Conservation (phyloP, 2,113 vertebrate genomes). For the Leptobrachium leishanense region DNA sequence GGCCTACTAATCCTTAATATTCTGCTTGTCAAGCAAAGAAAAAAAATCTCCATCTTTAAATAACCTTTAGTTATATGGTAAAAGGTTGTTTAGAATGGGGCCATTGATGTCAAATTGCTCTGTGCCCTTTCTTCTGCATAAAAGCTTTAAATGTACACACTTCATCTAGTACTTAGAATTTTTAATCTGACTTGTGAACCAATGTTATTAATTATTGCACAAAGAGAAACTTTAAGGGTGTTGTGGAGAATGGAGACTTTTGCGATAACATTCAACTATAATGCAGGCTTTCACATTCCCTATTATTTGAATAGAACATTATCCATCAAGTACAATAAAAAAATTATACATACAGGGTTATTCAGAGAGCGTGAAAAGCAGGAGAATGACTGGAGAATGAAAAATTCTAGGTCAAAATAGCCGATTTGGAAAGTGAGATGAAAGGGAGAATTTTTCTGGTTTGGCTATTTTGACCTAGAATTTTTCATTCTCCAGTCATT, state of each 20-base stretch:
- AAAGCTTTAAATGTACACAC: constrained; percentile 33
- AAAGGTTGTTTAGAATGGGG: constrained; percentile 28
- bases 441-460: too few species aligned
- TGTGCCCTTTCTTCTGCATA: constrained; percentile 19
- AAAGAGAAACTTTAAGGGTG: constrained; percentile 8
- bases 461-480: too few species aligned
- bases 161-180: constrained; percentile 34
- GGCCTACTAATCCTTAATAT: constrained; percentile 17
- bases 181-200: constrained; percentile 19
- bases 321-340: background rate
- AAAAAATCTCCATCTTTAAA: constrained; percentile 22
- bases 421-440: too few species aligned
- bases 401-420: too few species aligned
- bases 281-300: background rate
- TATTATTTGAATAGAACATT: background rate
- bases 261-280: constrained; percentile 28
- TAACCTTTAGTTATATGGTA: constrained; percentile 19
- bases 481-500: too few species aligned
- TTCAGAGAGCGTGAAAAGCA: too few species aligned
- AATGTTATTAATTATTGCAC: constrained; percentile 26
- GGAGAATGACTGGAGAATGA: too few species aligned
- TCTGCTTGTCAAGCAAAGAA: constrained; percentile 13
- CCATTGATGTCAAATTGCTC: constrained; percentile 39
- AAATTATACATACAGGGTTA: too few species aligned
- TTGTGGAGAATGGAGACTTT: constrained; percentile 16